Conservation (phyloP, 2,797 vertebrate genomes). For the Gymnodraco acuticeps region DNA sequence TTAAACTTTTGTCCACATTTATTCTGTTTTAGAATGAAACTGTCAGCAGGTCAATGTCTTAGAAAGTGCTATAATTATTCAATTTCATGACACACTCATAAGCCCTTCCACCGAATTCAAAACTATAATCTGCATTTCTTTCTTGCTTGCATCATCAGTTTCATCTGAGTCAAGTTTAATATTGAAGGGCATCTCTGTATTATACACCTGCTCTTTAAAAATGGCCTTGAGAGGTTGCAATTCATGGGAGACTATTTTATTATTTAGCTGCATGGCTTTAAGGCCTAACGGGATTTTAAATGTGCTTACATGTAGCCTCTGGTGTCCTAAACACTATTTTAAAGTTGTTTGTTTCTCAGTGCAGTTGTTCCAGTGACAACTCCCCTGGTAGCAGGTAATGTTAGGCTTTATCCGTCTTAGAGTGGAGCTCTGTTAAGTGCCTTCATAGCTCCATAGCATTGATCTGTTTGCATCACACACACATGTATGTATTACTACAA, state of each 20-base stretch:
- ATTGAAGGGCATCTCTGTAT: background rate
- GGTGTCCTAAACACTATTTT: background rate
- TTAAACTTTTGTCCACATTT: background rate
- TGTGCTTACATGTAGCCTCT: background rate
- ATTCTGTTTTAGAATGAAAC: background rate
- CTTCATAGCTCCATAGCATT: too few relatives aligned
- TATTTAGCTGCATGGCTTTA: background rate
- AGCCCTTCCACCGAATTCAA: constrained; percentile 3
- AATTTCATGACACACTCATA: constrained; percentile 13
- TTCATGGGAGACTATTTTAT: background rate
- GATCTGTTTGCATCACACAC: too few relatives aligned
- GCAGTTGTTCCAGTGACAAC: constrained; percentile 3
- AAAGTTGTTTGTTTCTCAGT: constrained; percentile 3
- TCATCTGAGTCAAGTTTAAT: constrained; percentile 10
- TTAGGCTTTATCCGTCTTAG: background rate
- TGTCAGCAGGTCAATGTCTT: constrained; percentile 2
- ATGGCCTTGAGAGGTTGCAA: background rate
- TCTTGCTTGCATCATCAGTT: constrained; percentile 41
- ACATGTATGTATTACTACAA: too few relatives aligned
- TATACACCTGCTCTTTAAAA: background rate
- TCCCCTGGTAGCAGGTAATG: background rate
- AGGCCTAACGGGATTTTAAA: background rate
- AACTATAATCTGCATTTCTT: constrained; percentile 49
- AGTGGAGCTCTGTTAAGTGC: background rate
- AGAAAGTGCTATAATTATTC: constrained; percentile 41